Evolutionary conservation across 2,113 vertebrate genomes (phyloP).

Genomic region (Ramphastos sulfuratus): DNA sequence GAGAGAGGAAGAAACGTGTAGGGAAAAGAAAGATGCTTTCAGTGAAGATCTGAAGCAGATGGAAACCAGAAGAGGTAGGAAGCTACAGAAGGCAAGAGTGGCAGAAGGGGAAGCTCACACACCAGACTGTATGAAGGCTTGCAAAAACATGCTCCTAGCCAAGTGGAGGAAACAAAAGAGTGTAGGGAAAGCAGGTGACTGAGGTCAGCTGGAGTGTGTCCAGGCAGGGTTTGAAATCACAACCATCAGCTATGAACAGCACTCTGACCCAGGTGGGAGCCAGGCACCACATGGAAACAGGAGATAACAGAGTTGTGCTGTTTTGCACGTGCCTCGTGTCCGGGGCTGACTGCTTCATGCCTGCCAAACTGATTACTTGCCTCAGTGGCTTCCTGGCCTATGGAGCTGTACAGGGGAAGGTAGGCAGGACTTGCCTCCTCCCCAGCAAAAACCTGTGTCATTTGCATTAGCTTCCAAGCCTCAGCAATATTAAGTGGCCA

Average conservation of each 20-base stretch:
- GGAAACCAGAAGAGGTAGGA: slow-evolving; percentile 47
- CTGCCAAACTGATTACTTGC: not conserved
- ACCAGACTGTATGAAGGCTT: slow-evolving; percentile 21
- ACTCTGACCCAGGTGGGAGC: not conserved
- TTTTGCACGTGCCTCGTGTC: not conserved
- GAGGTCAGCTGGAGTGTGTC: not conserved
- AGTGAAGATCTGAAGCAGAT: slow-evolving; percentile 44
- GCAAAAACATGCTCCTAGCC: slow-evolving; percentile 1
- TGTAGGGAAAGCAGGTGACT: not conserved
- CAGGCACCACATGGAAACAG: not conserved
- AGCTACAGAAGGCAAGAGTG: slow-evolving; percentile 30
- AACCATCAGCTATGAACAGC: not conserved
- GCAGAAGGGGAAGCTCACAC: slow-evolving; percentile 47
- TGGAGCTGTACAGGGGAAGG: not conserved
- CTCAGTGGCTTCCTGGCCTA: not conserved
- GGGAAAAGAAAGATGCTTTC: slow-evolving; percentile 19
- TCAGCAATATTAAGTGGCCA: not conserved
- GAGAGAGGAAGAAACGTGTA: not conserved
- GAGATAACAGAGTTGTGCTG: not conserved
- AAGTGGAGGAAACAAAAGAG: not conserved
- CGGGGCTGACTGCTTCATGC: not conserved
- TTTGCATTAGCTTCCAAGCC: not conserved
- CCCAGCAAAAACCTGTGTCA: not conserved
- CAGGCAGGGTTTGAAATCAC: not conserved
- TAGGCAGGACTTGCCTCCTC: not conserved